Evolutionary conservation across 1,140 invertebrate species (phyloP), one percentile per base, ranked within the genome.

Genomic region (Eufriesea mexicana): DNA sequence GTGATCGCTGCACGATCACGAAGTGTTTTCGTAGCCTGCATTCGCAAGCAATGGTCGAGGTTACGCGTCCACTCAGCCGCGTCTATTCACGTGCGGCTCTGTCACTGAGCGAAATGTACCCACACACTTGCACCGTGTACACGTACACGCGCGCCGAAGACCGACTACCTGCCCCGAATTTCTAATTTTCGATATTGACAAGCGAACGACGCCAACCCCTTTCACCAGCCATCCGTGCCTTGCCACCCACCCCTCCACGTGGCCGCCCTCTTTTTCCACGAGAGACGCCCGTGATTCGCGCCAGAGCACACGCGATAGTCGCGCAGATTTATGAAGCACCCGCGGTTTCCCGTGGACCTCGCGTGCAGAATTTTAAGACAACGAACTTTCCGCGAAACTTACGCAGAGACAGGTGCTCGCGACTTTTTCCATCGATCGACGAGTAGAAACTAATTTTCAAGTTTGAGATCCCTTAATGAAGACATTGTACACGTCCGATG

Each of bases 141-240:
- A 20, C 16, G 55, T 28, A 28, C 16, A 5, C 18, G 54, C 1
- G 20, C 28, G 51, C 6, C 20, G 49, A 2, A 0, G n/a, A 16
- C 12, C 66, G 28, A 25, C 61, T 84, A 76, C 86, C 74, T 79
- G 87, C 35, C 76, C 74, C 82, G 87, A 88, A 88, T 88, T 85
- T 88, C 79, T 87, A 87, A 88, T 88, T 87, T 76, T 83, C 87
- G 82, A 87, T 88, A 87, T 87, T 82, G 86, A 84, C 83, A 64
- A 85, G 45, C 72, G 78, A 71, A 78, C 82, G 72, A 70, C 25
- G 68, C 20, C 35, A 25, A 59, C 57, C 70, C 68, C 54, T 64
- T 80, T 61, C 68, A 67, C 62, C 54, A 35, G 4, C 35, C 35
- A 35, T 42, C n/a, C 20, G 35, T 49, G 49, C 8, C 42, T 14